Base-by-base conservation (phyloP, 2,888 invertebrate species). In the Folsomia candida region DNA sequence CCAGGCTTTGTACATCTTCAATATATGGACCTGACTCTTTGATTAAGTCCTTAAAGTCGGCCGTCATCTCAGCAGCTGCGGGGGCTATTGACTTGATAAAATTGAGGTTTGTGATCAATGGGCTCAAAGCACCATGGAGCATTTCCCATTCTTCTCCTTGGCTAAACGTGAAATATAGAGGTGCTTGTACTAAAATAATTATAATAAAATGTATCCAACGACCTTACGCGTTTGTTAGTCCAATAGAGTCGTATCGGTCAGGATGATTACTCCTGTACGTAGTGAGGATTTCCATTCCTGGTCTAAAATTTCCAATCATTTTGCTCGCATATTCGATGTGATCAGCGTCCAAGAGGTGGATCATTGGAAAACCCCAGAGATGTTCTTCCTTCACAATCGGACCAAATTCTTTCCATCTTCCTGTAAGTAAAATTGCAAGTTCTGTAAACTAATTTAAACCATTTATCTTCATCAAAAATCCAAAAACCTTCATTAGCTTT, bases 221-320 rank as follows among this genome's bases (percentile, higher is more conserved):
- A n/a, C n/a, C 91, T 88, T 85, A 92, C 89, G 92, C 92, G 82
- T 93, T 93, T 29, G 91, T 91, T 65, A 94, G 86, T 77, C 94
- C 93, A 26, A 89, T 87, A 76, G 90, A 91, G 29, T 91, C 89
- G 82, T 93, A 94, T 82, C 91, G 86, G 81, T 93, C 93, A 0
- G 90, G 90, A 22, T 90, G 85, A 58, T 88, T 88, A 67, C 85
- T 86, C 29, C 93, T 85, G 83, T 93, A 93, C 80, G 88, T 86
- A 0, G 51, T 63, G 26, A 91, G 89, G 77, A 92, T 90, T 84
- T 92, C 92, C 1, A 91, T 91, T 37, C 91, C 91, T 14, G 94
- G 93, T 22, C 94, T 86, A 80, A 91, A 87, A 81, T 88, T 89
- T 74, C 90, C 89, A 14, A 89, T 87, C 18, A 59, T 37, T 77